These are phyloP conservation scores for Montifringilla adamsi DNA, from an alignment of 2,113 vertebrate species.

Conservation along the genomic window DNA sequence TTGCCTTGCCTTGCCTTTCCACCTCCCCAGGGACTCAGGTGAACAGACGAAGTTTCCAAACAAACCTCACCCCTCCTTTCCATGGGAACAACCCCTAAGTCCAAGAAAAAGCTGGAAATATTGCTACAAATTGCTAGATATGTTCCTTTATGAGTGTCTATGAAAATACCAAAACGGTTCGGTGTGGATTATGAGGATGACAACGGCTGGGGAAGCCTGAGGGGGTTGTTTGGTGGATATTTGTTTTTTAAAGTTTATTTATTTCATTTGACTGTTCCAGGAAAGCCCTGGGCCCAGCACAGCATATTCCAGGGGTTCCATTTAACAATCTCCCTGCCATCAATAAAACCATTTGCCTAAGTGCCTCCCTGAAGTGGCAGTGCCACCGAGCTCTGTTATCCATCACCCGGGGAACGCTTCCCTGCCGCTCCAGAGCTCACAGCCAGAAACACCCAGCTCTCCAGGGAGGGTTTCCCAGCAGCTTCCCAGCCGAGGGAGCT, in stretches of 20 bases:
- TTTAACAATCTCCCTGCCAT: background rate
- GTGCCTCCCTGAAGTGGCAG: background rate
- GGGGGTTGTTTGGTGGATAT: background rate
- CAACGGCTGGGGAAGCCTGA: background rate
- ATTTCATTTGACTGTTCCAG: background rate
- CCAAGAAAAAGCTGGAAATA: background rate
- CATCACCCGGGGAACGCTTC: background rate
- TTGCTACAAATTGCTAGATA: background rate
- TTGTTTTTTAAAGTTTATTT: background rate
- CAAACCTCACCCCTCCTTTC: background rate
- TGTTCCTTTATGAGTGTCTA: background rate
- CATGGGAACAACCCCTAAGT: background rate
- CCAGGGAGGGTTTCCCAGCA: background rate
- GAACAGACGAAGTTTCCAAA: background rate
- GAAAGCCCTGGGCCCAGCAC: background rate
- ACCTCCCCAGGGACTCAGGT: background rate
- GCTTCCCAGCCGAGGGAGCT: background rate
- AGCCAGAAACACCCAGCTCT: background rate
- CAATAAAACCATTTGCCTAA: constrained; percentile 20
- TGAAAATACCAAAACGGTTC: background rate
- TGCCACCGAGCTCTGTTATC: background rate
- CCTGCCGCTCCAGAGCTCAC: background rate
- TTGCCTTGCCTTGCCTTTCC: background rate
- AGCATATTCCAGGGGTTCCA: background rate
- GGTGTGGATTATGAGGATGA: background rate